A percentile compares a stretch with the other conserved stretches of the same genome.
Evolutionary conservation across 2,113 vertebrate genomes (phyloP).

Genomic region (Syrrhaptes paradoxus): DNA sequence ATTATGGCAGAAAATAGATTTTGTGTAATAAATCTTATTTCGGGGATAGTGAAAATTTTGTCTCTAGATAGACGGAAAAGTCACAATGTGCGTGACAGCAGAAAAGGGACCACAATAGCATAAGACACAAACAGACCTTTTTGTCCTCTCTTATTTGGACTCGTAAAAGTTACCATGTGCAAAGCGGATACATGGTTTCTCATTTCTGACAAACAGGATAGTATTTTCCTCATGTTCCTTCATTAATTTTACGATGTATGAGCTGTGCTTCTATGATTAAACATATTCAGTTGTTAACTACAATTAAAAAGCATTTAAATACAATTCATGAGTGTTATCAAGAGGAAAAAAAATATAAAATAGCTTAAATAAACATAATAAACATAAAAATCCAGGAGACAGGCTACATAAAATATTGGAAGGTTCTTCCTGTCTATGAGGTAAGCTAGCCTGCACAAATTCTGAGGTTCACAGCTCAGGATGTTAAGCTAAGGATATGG

Average conservation of each 20-base stretch:
- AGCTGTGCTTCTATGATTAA: background rate
- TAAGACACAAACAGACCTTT: background rate
- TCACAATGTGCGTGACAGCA: background rate
- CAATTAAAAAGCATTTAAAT: slow-evolving; percentile 7
- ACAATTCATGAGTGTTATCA: background rate
- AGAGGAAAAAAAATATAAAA: background rate
- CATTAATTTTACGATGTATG: background rate
- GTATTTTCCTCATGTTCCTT: background rate
- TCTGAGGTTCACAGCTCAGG: background rate
- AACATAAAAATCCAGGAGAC: background rate
- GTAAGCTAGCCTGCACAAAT: background rate
- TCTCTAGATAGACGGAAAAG: background rate
- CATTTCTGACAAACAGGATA: background rate
- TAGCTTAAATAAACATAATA: background rate
- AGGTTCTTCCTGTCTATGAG: background rate
- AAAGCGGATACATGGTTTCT: background rate
- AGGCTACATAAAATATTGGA: background rate
- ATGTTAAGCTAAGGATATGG: background rate
- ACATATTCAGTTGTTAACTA: background rate
- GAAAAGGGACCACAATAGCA: background rate
- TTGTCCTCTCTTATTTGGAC: background rate
- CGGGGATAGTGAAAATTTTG: background rate
- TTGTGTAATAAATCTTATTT: background rate
- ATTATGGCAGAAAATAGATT: background rate
- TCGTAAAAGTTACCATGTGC: background rate